These are phyloP conservation scores for Psylliodes chrysocephalus DNA, from an alignment of 2,888 invertebrate genomes.

Conservation along the genomic window DNA sequence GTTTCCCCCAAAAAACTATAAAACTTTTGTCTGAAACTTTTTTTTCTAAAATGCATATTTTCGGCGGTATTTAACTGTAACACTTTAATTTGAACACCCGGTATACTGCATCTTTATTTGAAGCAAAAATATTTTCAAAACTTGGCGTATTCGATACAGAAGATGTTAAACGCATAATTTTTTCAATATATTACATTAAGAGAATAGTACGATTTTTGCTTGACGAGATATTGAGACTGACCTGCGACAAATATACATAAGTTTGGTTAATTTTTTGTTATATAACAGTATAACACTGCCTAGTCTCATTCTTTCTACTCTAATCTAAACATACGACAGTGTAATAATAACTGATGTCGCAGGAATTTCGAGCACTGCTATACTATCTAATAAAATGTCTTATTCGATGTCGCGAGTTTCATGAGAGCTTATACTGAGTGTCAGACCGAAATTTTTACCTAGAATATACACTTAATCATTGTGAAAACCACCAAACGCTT, in stretches of 20 bases:
- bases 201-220: background rate
- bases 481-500: too few relatives aligned
- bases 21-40: too few relatives aligned
- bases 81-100: too few relatives aligned
- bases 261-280: too few relatives aligned
- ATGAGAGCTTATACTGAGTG: slow-evolving; percentile 31
- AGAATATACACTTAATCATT: background rate
- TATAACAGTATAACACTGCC: slow-evolving; percentile 65
- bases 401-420: slow-evolving; percentile 44
- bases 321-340: slow-evolving; percentile 64
- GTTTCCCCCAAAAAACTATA: too few relatives aligned
- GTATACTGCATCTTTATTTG: too few relatives aligned
- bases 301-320: slow-evolving; percentile 61
- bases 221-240: background rate
- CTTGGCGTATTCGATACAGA: too few relatives aligned
- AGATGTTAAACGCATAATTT: too few relatives aligned
- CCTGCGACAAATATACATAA: slow-evolving; percentile 37
- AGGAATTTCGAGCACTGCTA: slow-evolving; percentile 52
- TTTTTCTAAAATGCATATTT: too few relatives aligned
- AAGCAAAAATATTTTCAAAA: too few relatives aligned
- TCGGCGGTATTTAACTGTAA: too few relatives aligned
- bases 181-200: too few relatives aligned
- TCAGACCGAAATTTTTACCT: background rate
- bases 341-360: slow-evolving; percentile 60
- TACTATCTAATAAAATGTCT: slow-evolving; percentile 44